A percentile compares a stretch with the other conserved stretches of the same genome.
Conservation (phyloP, 2,888 invertebrate genomes). For the Parnassius mnemosyne region DNA sequence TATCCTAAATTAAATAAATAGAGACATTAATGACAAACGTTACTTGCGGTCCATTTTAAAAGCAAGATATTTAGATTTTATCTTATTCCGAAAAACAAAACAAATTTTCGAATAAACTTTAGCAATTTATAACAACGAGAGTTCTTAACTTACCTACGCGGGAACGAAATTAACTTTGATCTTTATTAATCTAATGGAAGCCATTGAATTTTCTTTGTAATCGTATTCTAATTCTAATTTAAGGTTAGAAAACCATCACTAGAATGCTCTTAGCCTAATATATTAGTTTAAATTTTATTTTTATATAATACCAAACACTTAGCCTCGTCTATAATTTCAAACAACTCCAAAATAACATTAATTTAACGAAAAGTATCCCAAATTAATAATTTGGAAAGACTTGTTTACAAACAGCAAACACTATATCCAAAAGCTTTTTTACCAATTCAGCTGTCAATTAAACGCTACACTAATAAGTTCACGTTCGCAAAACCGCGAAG, state of each 20-base stretch:
- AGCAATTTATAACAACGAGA: slow-evolving; percentile 55
- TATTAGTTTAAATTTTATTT: no score
- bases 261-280: background rate
- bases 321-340: no score
- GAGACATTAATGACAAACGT: no score
- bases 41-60: no score
- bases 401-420: slow-evolving; percentile 4
- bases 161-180: slow-evolving; percentile 36
- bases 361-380: no score
- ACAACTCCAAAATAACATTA: no score
- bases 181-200: background rate
- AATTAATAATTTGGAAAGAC: background rate
- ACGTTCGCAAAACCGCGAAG: slow-evolving; percentile 12
- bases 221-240: background rate
- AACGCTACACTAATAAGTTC: slow-evolving; percentile 13
- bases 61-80: no score
- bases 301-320: no score
- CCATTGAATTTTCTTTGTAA: slow-evolving; percentile 1
- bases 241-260: slow-evolving; percentile 10
- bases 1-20: no score
- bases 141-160: slow-evolving; percentile 42
- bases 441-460: slow-evolving; percentile 19
- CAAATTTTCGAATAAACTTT: slow-evolving; percentile 49
- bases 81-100: slow-evolving; percentile 27
- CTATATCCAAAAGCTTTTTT: slow-evolving; percentile 7